Percentiles rank a stretch among this genome's conserved stretches.
phyloP scores from a whole-genome alignment of 2,888 invertebrate species.

The Drosophila macrothrix region DNA sequence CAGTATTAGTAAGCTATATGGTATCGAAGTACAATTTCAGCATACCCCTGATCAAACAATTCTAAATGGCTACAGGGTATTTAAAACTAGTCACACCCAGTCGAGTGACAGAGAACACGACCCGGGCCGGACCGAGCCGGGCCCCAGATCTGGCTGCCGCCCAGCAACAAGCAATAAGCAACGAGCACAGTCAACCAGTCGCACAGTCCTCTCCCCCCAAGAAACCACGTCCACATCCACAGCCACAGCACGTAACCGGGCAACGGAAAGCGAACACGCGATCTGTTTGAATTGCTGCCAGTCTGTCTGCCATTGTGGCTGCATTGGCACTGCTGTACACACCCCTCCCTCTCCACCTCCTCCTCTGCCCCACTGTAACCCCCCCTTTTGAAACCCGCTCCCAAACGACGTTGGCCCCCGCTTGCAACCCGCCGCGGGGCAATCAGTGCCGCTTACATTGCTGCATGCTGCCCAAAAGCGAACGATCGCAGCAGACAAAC shows the following conservation, averaged over 20 bases:
- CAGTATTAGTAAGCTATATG: not conserved
- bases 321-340: constrained; percentile 9
- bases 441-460: constrained; percentile 58
- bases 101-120: constrained; percentile 40
- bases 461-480: constrained; percentile 53
- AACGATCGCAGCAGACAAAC: constrained; percentile 76
- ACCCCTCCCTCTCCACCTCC: too few relatives aligned
- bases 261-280: constrained; percentile 71
- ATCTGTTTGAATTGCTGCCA: constrained; percentile 72
- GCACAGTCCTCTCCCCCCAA: not conserved
- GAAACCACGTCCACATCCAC: constrained; percentile 15
- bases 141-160: constrained; percentile 63
- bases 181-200: constrained; percentile 12
- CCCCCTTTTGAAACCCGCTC: constrained; percentile 27
- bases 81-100: constrained; percentile 52
- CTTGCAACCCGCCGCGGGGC: constrained; percentile 27
- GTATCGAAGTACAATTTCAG: not conserved
- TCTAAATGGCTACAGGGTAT: not conserved
- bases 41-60: not conserved
- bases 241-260: constrained; percentile 39
- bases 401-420: constrained; percentile 29
- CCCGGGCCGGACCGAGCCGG: constrained; percentile 21
- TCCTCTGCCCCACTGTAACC: not conserved
- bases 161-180: constrained; percentile 74
- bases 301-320: constrained; percentile 75